Conservation (phyloP, 2,888 invertebrate genomes). For the Nasonia oneida region DNA sequence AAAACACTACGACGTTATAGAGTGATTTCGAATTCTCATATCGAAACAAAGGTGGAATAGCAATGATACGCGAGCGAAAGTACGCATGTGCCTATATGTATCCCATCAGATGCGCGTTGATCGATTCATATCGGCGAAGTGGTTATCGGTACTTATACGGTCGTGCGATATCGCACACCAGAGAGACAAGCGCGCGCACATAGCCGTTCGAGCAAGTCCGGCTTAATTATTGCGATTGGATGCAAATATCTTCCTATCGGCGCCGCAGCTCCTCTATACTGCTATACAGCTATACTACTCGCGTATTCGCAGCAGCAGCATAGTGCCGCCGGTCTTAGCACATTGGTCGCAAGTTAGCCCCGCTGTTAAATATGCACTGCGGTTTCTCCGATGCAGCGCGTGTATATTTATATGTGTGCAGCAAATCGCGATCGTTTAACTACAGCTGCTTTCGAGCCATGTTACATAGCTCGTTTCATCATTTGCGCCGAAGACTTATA, state of each 20-base stretch:
- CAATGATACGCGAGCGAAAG: too few species aligned
- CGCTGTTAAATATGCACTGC: background rate
- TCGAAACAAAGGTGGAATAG: too few species aligned
- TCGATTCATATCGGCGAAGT: background rate
- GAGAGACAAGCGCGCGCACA: background rate
- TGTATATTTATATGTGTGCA: background rate
- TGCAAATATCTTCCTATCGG: background rate
- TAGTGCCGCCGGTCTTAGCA: too few species aligned
- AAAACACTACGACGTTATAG: too few species aligned
- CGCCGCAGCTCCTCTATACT: background rate
- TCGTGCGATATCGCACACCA: background rate
- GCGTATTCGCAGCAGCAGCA: too few species aligned
- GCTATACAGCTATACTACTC: too few species aligned
- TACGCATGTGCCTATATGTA: too few species aligned
- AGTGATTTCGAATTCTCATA: too few species aligned
- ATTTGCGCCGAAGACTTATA: too few species aligned
- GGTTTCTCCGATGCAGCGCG: background rate
- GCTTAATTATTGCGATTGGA: slow-evolving; percentile 2
- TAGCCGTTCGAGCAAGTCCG: slow-evolving; percentile 25
- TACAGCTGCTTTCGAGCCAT: background rate
- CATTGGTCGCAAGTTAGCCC: background rate
- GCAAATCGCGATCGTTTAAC: background rate
- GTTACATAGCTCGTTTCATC: too few species aligned
- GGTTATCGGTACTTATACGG: background rate
- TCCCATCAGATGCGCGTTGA: background rate